A percentile compares a stretch with the other conserved stretches of the same genome.
Evolutionary conservation across 2,113 vertebrate species (phyloP).

Genomic region (Channa maculata): DNA sequence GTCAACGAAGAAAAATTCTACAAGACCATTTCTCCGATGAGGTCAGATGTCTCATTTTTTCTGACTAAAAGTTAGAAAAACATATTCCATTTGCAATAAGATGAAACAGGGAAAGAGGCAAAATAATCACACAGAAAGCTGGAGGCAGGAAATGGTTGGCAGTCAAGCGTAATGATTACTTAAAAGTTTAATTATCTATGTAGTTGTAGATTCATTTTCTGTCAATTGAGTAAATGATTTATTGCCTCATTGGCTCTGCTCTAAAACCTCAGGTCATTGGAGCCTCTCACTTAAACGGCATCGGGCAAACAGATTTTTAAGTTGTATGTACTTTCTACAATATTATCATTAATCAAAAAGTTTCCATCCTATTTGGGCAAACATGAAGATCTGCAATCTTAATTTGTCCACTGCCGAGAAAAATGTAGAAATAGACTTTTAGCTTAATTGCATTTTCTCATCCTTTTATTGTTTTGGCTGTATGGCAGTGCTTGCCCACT

Average conservation of each 20-base stretch:
- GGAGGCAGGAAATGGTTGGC: background rate
- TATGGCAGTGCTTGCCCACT: background rate
- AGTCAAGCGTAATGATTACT: background rate
- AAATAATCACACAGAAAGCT: background rate
- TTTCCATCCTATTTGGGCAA: too few relatives aligned
- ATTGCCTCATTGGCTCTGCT: background rate
- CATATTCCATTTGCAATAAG: too few relatives aligned
- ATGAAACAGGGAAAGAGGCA: background rate
- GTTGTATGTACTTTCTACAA: too few relatives aligned
- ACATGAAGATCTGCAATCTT: too few relatives aligned
- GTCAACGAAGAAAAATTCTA: too few relatives aligned
- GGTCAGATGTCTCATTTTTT: too few relatives aligned
- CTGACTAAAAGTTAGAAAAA: too few relatives aligned
- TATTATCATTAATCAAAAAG: too few relatives aligned
- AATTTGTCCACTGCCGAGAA: too few relatives aligned
- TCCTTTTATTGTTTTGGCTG: background rate
- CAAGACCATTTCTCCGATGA: too few relatives aligned
- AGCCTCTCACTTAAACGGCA: background rate
- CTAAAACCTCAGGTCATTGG: background rate
- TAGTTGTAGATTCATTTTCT: background rate
- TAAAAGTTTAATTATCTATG: background rate
- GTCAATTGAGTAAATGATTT: background rate
- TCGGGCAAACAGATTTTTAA: background rate
- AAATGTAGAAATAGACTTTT: background rate
- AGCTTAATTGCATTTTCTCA: background rate